Percentiles rank a stretch among this genome's conserved stretches.
Conservation (phyloP, 2,888 invertebrate genomes). For the Octodonta nipae region DNA sequence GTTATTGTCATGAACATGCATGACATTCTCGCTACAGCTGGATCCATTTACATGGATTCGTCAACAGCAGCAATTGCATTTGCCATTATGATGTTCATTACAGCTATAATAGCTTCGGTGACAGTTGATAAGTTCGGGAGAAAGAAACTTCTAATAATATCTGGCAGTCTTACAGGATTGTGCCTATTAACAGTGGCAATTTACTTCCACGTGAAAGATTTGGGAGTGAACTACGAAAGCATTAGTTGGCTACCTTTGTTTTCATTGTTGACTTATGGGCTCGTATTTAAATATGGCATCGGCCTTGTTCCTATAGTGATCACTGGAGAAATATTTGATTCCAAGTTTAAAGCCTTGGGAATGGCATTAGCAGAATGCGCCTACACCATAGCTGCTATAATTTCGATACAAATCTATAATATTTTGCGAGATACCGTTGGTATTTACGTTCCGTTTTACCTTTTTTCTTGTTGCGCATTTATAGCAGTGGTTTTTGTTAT, state of each 20-base stretch:
- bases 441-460: conserved; percentile 28
- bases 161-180: conserved; percentile 27
- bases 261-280: conserved; percentile 28
- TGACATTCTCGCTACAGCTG: conserved; percentile 27
- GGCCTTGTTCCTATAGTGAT: conserved; percentile 32
- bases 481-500: conserved; percentile 26
- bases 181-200: conserved; percentile 26
- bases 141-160: conserved; percentile 26
- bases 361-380: conserved; percentile 30
- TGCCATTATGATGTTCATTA: conserved; percentile 27
- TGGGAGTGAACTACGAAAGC: conserved; percentile 18
- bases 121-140: conserved; percentile 30
- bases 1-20: conserved; percentile 34
- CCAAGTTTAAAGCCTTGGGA: conserved; percentile 31
- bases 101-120: conserved; percentile 24
- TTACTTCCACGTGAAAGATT: conserved; percentile 28
- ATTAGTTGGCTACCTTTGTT: conserved; percentile 30
- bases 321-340: conserved; percentile 31
- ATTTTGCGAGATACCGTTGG: conserved; percentile 20
- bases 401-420: conserved; percentile 27
- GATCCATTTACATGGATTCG: conserved; percentile 25
- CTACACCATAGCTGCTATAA: conserved; percentile 26
- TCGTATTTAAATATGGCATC: conserved; percentile 28
- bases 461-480: conserved; percentile 26
- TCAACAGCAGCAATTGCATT: conserved; percentile 29